phyloP scores from a whole-genome alignment of 1,140 invertebrate species.

The Gonioctena quinquepunctata region DNA sequence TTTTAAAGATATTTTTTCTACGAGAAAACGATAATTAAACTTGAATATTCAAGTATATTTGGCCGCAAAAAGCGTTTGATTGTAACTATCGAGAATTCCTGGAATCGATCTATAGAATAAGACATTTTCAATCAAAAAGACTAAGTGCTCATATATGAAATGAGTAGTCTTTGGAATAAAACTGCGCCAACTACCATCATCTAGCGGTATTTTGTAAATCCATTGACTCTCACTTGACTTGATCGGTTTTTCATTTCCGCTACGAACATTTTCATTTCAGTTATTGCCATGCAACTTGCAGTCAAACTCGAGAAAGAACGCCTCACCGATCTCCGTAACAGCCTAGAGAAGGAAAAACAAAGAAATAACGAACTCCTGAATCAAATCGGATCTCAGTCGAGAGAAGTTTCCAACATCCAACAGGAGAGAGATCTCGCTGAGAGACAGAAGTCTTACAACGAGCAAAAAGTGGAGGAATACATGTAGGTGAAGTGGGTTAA shows the following conservation, averaged over 20 bases:
- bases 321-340: slow-evolving; percentile 29
- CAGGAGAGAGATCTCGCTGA: slow-evolving; percentile 23
- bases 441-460: slow-evolving; percentile 18
- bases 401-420: slow-evolving; percentile 21
- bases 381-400: slow-evolving; percentile 20
- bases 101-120: too few relatives aligned
- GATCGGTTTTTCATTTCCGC: too few relatives aligned
- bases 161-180: too few relatives aligned
- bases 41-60: too few relatives aligned
- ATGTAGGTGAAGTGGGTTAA: slow-evolving; percentile 4
- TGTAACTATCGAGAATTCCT: too few relatives aligned
- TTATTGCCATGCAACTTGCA: slow-evolving; percentile 35
- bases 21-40: too few relatives aligned
- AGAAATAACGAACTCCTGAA: slow-evolving; percentile 23
- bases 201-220: too few relatives aligned
- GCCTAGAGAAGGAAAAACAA: slow-evolving; percentile 23
- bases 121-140: neutral
- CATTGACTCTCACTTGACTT: too few relatives aligned
- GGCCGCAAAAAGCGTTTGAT: too few relatives aligned
- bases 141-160: neutral
- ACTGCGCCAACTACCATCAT: too few relatives aligned
- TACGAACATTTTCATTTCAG: slow-evolving; percentile 21
- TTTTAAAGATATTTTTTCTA: too few relatives aligned
- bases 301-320: slow-evolving; percentile 36
- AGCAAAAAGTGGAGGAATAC: slow-evolving; percentile 26